A percentile compares a stretch with the other conserved stretches of the same genome.
These are phyloP conservation scores for Papilio elwesi DNA, from an alignment of 2,888 invertebrate genomes.

Conservation along the genomic window DNA sequence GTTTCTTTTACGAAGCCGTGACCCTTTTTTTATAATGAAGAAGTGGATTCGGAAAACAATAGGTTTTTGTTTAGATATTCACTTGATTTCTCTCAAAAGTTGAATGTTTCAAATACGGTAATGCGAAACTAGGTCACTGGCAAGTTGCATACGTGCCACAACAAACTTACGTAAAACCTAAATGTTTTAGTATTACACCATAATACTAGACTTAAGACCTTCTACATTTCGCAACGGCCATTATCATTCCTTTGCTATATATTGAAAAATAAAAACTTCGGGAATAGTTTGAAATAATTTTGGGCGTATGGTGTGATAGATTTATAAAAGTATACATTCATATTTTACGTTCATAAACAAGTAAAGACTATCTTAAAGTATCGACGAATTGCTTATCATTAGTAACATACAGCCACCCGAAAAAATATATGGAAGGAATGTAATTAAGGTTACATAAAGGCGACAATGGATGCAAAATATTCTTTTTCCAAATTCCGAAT, in stretches of 20 bases:
- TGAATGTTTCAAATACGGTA: conserved; percentile 32
- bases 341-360: too few species aligned
- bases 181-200: conserved; percentile 36
- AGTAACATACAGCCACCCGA: too few species aligned
- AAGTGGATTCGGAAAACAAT: neutral
- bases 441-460: conserved; percentile 13
- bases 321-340: too few species aligned
- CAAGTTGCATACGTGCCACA: conserved; percentile 41
- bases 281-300: neutral
- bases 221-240: conserved; percentile 20
- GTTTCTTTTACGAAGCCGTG: neutral
- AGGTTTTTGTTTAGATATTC: conserved; percentile 9
- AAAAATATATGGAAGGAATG: conserved; percentile 3
- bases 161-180: conserved; percentile 42
- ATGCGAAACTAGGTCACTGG: conserved; percentile 43
- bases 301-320: too few species aligned
- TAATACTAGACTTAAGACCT: conserved; percentile 32
- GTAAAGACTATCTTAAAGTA: too few species aligned
- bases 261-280: neutral
- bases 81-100: conserved; percentile 24
- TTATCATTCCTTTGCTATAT: neutral
- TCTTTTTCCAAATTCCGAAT: conserved; percentile 41
- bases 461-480: conserved; percentile 15
- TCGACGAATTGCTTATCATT: too few species aligned
- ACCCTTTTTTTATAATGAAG: neutral